These are phyloP conservation scores for Iguana delicatissima DNA, from an alignment of 2,797 vertebrate genomes.

Conservation along the genomic window DNA sequence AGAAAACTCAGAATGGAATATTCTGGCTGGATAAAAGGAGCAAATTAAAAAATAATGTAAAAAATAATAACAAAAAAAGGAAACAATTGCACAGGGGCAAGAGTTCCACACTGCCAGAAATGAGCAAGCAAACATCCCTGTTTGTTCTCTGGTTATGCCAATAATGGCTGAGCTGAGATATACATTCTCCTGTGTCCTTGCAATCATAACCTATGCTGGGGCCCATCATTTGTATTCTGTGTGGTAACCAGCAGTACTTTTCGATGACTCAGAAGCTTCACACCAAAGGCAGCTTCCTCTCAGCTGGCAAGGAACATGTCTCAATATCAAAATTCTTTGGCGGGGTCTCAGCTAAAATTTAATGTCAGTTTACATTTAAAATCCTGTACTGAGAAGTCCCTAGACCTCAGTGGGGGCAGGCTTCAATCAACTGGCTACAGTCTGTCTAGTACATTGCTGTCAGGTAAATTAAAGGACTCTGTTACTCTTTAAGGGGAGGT, in stretches of 20 bases:
- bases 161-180: not conserved
- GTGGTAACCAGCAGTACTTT: fast-evolving
- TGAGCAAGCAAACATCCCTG: not conserved
- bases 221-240: not conserved
- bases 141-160: not conserved
- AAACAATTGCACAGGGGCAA: not conserved
- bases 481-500: not conserved
- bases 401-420: not conserved
- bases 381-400: not conserved
- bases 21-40: not conserved
- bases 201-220: not conserved
- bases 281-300: not conserved
- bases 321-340: conserved; percentile 31
- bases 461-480: not conserved
- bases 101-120: not conserved
- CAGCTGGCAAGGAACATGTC: not conserved
- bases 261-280: conserved; percentile 24
- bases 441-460: not conserved
- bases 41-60: not conserved
- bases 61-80: not conserved
- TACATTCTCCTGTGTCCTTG: not conserved
- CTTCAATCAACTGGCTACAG: conserved; percentile 1
- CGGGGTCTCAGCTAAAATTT: conserved; percentile 11
- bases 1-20: not conserved
- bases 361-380: conserved; percentile 37